These are phyloP conservation scores for Danionella dracula DNA, from an alignment of 2,797 vertebrate species.

Conservation along the genomic window DNA sequence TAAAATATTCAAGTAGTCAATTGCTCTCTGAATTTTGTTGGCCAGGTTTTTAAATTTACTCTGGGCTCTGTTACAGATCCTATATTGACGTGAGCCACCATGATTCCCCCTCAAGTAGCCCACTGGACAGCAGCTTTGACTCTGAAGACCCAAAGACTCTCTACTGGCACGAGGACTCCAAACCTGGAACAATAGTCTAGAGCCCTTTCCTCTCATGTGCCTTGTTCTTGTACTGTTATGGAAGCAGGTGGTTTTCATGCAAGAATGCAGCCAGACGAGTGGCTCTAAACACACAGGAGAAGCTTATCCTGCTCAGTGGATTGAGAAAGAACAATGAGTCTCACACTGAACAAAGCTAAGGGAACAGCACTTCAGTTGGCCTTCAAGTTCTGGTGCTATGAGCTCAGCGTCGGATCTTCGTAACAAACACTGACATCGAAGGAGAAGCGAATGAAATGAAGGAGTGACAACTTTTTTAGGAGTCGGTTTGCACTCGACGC, in stretches of 20 bases:
- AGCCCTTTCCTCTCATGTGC: constrained; percentile 68
- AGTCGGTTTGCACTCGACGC: too few species aligned
- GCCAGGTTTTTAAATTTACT: neutral
- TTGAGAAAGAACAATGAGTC: constrained; percentile 18
- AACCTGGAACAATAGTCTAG: constrained; percentile 95
- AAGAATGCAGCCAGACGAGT: constrained; percentile 37
- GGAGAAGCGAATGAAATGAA: too few species aligned
- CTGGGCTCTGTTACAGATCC: constrained; percentile 61
- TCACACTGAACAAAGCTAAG: neutral
- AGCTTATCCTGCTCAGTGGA: neutral
- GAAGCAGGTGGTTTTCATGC: constrained; percentile 48
- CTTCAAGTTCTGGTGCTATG: neutral
- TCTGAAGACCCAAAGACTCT: constrained; percentile 73
- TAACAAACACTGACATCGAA: too few species aligned
- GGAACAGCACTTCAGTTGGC: constrained; percentile 45
- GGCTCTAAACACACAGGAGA: constrained; percentile 11
- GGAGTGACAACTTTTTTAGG: too few species aligned
- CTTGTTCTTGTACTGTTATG: constrained; percentile 64
- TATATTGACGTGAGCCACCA: constrained; percentile 73
- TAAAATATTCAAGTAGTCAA: neutral
- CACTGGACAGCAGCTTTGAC: constrained; percentile 64
- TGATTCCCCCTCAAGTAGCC: constrained; percentile 62
- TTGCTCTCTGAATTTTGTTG: neutral
- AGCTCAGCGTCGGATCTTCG: too few species aligned
- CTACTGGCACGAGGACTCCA: constrained; percentile 90